Percentiles rank a stretch among this genome's conserved stretches.
Conservation (phyloP, 2,888 invertebrate species). For the Galerucella calmariensis region DNA sequence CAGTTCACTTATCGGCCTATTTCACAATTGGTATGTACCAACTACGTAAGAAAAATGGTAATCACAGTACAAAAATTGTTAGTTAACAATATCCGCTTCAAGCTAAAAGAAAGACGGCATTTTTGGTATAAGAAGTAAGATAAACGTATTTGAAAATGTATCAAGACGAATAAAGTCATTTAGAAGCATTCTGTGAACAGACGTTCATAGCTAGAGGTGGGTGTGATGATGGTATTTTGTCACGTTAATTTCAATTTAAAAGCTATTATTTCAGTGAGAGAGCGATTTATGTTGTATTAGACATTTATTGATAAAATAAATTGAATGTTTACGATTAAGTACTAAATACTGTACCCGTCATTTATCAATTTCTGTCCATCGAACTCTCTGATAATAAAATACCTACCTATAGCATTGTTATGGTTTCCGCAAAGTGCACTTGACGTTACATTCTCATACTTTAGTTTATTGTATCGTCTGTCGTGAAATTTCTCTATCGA, state of each 20-base stretch:
- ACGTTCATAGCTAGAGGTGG: neutral
- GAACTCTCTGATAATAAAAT: neutral
- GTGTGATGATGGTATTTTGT: neutral
- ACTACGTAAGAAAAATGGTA: slow-evolving; percentile 23
- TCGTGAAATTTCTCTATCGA: slow-evolving; percentile 1
- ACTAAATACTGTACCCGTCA: neutral
- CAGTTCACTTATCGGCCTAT: neutral
- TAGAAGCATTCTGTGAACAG: neutral
- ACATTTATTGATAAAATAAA: too few species aligned
- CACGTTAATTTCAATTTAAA: too few species aligned
- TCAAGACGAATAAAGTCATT: neutral
- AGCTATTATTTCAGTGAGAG: too few species aligned
- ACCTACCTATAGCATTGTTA: slow-evolving; percentile 1
- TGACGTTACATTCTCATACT: neutral
- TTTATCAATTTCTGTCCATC: neutral
- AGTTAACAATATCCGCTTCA: slow-evolving; percentile 6
- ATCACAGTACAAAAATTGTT: slow-evolving; percentile 5
- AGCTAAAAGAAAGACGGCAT: neutral
- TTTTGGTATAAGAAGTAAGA: neutral
- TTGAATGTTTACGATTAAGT: too few species aligned
- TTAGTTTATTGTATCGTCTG: neutral
- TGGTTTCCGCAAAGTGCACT: neutral
- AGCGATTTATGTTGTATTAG: neutral
- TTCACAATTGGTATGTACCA: too few species aligned
- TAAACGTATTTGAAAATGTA: neutral